A percentile compares a stretch with the other conserved stretches of the same genome.
phyloP scores from a whole-genome alignment of 2,888 invertebrate species.

The Ichneumoninae sp. region DNA sequence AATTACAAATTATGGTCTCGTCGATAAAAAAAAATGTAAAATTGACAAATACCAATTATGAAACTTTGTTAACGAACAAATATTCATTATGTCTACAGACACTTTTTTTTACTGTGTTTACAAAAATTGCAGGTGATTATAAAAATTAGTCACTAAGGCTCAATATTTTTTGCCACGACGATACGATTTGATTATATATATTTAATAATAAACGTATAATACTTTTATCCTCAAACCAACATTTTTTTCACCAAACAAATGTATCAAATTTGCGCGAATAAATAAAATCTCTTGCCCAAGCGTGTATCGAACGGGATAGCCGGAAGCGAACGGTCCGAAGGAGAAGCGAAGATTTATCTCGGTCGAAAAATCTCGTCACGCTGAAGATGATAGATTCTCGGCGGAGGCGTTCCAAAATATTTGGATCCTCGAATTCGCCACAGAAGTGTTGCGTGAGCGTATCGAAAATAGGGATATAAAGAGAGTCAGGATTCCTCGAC shows the following conservation, averaged over 20 bases:
- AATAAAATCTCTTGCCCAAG: not conserved
- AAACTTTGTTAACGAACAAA: too few species aligned
- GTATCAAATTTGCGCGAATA: not conserved
- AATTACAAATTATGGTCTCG: too few species aligned
- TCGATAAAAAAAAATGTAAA: too few species aligned
- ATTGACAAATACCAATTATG: too few species aligned
- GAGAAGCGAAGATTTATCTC: slow-evolving; percentile 10
- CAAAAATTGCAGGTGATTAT: too few species aligned
- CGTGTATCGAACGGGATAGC: not conserved
- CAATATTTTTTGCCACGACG: too few species aligned
- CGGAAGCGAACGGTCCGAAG: not conserved
- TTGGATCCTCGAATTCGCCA: slow-evolving; percentile 60
- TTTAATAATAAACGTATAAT: too few species aligned
- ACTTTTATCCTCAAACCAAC: too few species aligned
- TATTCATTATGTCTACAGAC: too few species aligned
- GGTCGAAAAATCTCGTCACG: slow-evolving; percentile 21
- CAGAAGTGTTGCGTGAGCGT: slow-evolving; percentile 26
- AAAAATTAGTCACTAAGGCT: too few species aligned
- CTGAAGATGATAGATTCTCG: not conserved
- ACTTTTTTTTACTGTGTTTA: too few species aligned
- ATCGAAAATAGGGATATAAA: slow-evolving; percentile 23
- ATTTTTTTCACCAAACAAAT: not conserved
- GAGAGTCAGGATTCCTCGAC: slow-evolving; percentile 27
- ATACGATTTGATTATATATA: too few species aligned
- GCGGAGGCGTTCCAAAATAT: slow-evolving; percentile 57